Base-by-base conservation (phyloP, 2,888 invertebrate species). In the Piscicola geometra region DNA sequence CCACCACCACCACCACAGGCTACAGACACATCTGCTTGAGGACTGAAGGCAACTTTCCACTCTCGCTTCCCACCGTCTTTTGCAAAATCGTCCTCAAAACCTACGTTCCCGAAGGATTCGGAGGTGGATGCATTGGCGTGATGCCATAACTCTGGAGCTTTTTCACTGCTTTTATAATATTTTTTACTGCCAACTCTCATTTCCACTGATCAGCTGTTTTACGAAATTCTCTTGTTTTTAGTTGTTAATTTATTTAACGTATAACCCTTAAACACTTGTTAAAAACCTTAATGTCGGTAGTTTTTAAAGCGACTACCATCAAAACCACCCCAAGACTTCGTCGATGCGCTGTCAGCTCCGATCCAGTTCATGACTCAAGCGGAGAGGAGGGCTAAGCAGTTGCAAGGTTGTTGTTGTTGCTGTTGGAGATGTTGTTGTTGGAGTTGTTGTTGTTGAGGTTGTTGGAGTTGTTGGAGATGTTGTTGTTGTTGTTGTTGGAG, bases 1-100 rank as follows among this genome's bases (percentile, higher is more conserved):
- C 60, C 60, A 56, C 60, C 60, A 25, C 60, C 25, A 21, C n/a
- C 60, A 56, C 60, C 0, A n/a, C 81, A 84, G 97, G 98, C 67
- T 99, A 97, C 87, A 89, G 99, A 0, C 99, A 99, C 86, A 98
- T 99, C 82, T 94, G 98, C 0, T 88, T 99, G 32, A 87, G 99
- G 78, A 99, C 99, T 0, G 99, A 99, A 85, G 97, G 98, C 76
- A 99, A 99, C 87, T 97, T 98, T 86, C 96, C 98, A 76, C 93
- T 98, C 92, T 96, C 98, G 0, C 88, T 99, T 82, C 97, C 99
- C 56, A 99, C 98, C 91, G 89, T 99, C 80, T 99, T 99, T 88
- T 98, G 98, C 85, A 94, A 96, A 86, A 96, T 99, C 83, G 96
- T 97, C 87, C 90, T 99, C 79, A 98, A 98, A 88, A 99, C 99